phyloP scores from a whole-genome alignment of 2,113 vertebrate species.

The Gallinago jamesoni region DNA sequence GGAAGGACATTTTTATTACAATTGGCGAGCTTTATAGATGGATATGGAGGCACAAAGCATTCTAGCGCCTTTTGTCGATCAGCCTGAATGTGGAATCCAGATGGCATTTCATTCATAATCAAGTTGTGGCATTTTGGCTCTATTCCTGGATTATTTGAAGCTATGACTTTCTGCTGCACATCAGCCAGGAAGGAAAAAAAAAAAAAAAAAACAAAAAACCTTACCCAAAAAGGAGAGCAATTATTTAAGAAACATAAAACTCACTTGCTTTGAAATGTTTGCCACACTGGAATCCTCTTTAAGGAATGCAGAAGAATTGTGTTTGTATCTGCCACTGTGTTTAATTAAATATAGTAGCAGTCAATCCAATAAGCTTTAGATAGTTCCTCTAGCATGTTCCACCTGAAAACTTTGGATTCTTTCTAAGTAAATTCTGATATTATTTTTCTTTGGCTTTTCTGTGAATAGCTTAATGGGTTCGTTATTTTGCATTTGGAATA shows the following conservation, averaged over 20 bases:
- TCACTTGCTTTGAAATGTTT: neutral
- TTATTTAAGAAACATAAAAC: neutral
- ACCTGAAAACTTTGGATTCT: neutral
- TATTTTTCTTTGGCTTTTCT: neutral
- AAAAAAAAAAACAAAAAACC: too few relatives aligned
- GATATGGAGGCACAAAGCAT: neutral
- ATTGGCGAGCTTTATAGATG: neutral
- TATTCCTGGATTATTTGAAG: neutral
- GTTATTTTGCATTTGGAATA: neutral
- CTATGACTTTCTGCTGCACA: neutral
- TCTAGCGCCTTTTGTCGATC: neutral
- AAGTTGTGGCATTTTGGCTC: slow-evolving; percentile 32
- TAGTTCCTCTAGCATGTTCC: neutral
- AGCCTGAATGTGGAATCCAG: slow-evolving; percentile 6
- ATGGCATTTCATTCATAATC: slow-evolving; percentile 46
- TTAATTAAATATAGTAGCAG: neutral
- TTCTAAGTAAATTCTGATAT: neutral
- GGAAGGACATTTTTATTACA: slow-evolving; percentile 5
- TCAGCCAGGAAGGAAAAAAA: neutral
- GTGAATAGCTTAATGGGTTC: neutral
- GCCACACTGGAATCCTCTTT: accelerated
- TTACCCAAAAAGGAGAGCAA: neutral
- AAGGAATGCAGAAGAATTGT: neutral
- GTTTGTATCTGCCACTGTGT: accelerated
- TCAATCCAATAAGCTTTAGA: neutral